These are phyloP conservation scores for Lagopus leucura DNA, from an alignment of 2,113 vertebrate genomes.

Conservation along the genomic window DNA sequence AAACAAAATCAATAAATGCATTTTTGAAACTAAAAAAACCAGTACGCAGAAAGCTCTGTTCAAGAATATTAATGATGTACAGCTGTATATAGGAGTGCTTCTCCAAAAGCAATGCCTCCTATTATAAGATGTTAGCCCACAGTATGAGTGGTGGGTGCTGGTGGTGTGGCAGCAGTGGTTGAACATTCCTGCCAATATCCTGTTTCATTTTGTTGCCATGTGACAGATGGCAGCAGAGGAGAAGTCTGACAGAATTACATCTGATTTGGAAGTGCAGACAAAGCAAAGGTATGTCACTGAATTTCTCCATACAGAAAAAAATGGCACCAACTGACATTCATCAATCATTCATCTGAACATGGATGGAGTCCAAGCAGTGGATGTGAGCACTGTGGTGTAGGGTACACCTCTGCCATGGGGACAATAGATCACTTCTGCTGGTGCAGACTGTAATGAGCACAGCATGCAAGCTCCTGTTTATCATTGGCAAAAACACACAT, in stretches of 20 bases:
- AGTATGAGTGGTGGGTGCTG: neutral
- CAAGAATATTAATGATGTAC: slow-evolving; percentile 42
- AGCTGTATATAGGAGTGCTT: slow-evolving; percentile 15
- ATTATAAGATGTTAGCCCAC: neutral
- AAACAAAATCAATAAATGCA: slow-evolving; percentile 82
- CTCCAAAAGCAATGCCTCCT: neutral
- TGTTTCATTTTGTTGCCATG: neutral
- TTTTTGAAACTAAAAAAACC: slow-evolving; percentile 72
- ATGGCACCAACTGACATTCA: neutral
- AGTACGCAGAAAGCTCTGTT: slow-evolving; percentile 8
- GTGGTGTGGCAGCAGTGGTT: neutral
- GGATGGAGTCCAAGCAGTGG: too few species aligned
- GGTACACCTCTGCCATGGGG: too few species aligned
- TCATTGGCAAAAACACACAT: too few species aligned
- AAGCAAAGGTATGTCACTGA: neutral
- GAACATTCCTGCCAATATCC: neutral
- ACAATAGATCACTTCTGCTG: too few species aligned
- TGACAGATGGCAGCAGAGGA: neutral
- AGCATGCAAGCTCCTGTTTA: too few species aligned
- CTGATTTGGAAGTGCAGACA: neutral
- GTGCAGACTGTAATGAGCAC: too few species aligned
- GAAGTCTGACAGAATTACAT: neutral
- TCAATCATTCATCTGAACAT: too few species aligned
- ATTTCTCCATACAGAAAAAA: neutral
- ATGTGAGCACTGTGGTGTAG: too few species aligned